These are phyloP conservation scores for Eulemur coronatus DNA, from an alignment of 2,797 vertebrate species.

Conservation along the genomic window DNA sequence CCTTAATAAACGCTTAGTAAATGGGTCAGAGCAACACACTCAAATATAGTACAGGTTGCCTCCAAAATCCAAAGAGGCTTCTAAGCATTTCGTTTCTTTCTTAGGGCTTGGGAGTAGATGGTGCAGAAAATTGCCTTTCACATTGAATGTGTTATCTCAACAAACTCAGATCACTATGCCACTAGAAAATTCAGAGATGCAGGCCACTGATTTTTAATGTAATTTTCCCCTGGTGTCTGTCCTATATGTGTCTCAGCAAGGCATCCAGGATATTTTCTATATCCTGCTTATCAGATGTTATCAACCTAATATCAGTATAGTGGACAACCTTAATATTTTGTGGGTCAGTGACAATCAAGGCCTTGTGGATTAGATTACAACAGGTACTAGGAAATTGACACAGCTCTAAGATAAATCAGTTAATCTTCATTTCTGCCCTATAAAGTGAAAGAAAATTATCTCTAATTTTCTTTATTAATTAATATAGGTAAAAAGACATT, in stretches of 20 bases:
- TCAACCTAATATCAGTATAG: neutral
- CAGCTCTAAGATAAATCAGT: neutral
- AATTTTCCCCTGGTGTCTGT: neutral
- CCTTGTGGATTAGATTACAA: neutral
- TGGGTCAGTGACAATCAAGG: neutral
- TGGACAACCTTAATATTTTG: neutral
- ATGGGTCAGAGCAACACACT: neutral
- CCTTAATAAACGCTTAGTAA: neutral
- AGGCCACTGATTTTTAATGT: neutral
- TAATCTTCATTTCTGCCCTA: neutral
- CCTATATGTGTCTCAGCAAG: neutral
- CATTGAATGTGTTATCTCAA: neutral
- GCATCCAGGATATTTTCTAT: neutral
- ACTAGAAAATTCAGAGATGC: neutral
- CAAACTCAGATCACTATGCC: neutral
- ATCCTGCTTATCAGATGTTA: neutral
- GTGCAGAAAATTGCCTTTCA: neutral
- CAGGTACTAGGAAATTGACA: neutral
- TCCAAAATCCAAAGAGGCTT: neutral
- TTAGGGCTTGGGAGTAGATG: neutral
- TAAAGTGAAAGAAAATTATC: neutral
- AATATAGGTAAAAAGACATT: neutral
- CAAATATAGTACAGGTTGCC: neutral
- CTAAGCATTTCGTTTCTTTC: neutral
- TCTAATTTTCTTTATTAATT: neutral